Conservation (phyloP, 2,888 invertebrate species). For the Euphydryas editha region DNA sequence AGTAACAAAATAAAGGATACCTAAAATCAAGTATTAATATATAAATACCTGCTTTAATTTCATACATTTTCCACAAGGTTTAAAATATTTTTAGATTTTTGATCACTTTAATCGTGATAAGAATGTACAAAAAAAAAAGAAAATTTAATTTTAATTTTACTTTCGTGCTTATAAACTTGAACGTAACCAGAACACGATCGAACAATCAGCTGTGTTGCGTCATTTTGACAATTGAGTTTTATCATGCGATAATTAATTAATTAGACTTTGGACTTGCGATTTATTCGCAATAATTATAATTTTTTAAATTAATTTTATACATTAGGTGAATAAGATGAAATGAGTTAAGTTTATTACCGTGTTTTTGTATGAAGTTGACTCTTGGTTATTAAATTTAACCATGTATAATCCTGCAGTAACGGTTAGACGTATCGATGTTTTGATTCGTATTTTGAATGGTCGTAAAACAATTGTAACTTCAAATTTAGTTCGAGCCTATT, state of each 20-base stretch:
- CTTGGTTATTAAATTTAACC: constrained; percentile 32
- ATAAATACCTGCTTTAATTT: too few species aligned
- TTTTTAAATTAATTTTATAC: constrained; percentile 45
- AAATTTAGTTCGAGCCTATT: constrained; percentile 72
- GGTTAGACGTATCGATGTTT: constrained; percentile 76
- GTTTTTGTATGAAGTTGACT: constrained; percentile 13
- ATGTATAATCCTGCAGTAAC: constrained; percentile 75
- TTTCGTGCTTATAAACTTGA: neutral
- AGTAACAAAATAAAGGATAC: too few species aligned
- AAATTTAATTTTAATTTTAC: too few species aligned
- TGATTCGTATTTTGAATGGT: constrained; percentile 75
- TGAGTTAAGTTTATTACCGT: neutral
- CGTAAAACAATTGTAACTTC: constrained; percentile 65
- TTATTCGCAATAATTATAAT: constrained; percentile 47
- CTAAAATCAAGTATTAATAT: too few species aligned
- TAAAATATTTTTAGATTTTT: too few species aligned
- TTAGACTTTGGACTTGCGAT: constrained; percentile 73
- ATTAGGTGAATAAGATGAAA: constrained; percentile 15
- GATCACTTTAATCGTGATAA: too few species aligned
- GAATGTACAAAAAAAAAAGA: too few species aligned
- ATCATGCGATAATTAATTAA: constrained; percentile 35
- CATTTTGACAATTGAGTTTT: constrained; percentile 28
- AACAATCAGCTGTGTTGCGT: constrained; percentile 45
- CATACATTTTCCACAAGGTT: too few species aligned
- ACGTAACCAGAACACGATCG: neutral